A percentile compares a stretch with the other conserved stretches of the same genome.
Evolutionary conservation across 2,888 invertebrate species (phyloP).

Genomic region (Trilocha varians): DNA sequence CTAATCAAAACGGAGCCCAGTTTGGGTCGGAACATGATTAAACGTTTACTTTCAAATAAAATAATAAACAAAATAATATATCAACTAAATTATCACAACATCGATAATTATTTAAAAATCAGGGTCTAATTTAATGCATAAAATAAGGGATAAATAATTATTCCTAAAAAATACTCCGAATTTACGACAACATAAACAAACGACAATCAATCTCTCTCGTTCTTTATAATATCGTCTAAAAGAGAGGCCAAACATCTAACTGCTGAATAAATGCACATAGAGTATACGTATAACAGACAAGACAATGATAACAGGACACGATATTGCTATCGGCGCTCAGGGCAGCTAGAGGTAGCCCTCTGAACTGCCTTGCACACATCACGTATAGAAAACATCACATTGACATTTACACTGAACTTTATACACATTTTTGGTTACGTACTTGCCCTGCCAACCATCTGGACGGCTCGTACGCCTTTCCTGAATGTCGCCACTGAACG

Average conservation of each 20-base stretch:
- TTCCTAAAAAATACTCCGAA: slow-evolving; percentile 55
- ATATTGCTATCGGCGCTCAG: slow-evolving; percentile 49
- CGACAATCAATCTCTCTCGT: slow-evolving; percentile 56
- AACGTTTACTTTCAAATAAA: slow-evolving; percentile 33
- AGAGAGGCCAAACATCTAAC: slow-evolving; percentile 69
- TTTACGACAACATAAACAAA: slow-evolving; percentile 65
- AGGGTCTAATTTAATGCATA: slow-evolving; percentile 66
- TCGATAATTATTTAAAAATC: slow-evolving; percentile 36
- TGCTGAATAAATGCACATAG: slow-evolving; percentile 67
- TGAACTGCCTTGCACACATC: slow-evolving; percentile 24
- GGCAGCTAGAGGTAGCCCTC: slow-evolving; percentile 29
- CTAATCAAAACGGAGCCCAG: slow-evolving; percentile 58
- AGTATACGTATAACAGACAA: slow-evolving; percentile 61
- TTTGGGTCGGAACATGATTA: slow-evolving; percentile 32
- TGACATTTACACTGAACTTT: slow-evolving; percentile 58
- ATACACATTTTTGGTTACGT: slow-evolving; percentile 77
- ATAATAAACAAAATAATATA: slow-evolving; percentile 44
- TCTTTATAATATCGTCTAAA: slow-evolving; percentile 57
- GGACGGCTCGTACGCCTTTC: slow-evolving; percentile 99
- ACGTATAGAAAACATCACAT: slow-evolving; percentile 56
- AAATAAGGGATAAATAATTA: slow-evolving; percentile 55
- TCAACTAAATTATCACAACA: slow-evolving; percentile 64
- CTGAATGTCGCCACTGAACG: slow-evolving; percentile 98
- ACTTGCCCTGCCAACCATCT: slow-evolving; percentile 99
- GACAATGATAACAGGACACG: slow-evolving; percentile 67